Evolutionary conservation across 1,140 invertebrate species (phyloP), one percentile per base, ranked within the genome.

Genomic region (Drosophila tsacasi): DNA sequence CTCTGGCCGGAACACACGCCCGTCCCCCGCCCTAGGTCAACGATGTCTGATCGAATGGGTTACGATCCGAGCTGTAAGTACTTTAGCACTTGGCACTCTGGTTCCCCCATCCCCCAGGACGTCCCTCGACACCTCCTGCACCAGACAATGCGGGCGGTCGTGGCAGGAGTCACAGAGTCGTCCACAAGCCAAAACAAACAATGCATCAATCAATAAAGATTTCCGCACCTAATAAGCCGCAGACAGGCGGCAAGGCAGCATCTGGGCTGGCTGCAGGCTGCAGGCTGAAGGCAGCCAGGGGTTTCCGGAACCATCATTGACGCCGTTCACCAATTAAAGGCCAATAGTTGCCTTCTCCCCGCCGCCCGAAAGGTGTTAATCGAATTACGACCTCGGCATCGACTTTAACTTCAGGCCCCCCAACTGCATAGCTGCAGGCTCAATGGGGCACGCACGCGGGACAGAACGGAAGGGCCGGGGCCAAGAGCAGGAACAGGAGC

Each of bases 181-280:
- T 81, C 61, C 79, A 21, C 75, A 80, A 83, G 63, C 71, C 85
- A 89, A 73, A 85, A 82, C 85, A 89, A 89, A 89, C 85, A 89
- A 85, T 76, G 86, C 79, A 90, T 85, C 81, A 82, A 90, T 90
- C 85, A 91, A 90, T 90, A 90, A 90, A 90, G 85, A 90, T 90
- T 90, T 90, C 85, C 85, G 82, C 85, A 90, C 85, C 85, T 90
- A 90, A 90, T 90, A 91, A 89, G 85, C 85, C 81, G 69, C 77
- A 68, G 75, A 79, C 79, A 74, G 73, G 79, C 59, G 47, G 23
- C 19, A 13, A 32, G 32, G 13, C 49, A 52, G 49, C 27, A 52
- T 49, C 47, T 49, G 47, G 47, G 15, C 23, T 49, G 23, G 47
- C 47, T n/a, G 25, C 17, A 27, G 47, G 39, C 46, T 17, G 46